Percentiles rank a stretch among this genome's conserved stretches.
Evolutionary conservation across 2,888 invertebrate species (phyloP).

Genomic region (Philaethria dido): DNA sequence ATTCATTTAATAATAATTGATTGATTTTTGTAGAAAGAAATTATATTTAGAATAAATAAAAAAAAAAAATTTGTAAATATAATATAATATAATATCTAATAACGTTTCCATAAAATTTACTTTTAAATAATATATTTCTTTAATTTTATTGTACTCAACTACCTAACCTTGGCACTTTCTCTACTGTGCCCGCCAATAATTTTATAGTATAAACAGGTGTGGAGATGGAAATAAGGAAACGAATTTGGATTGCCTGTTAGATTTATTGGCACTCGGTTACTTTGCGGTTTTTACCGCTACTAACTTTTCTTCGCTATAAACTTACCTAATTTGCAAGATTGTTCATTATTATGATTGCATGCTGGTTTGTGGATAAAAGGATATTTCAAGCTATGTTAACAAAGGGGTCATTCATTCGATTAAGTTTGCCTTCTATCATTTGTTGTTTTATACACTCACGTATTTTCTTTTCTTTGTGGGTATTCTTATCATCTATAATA

Average conservation of each 20-base stretch:
- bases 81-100: too few relatives aligned
- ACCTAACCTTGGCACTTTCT: conserved; percentile 18
- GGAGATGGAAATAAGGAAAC: conserved; percentile 70
- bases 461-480: background rate
- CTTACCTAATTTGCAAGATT: conserved; percentile 44
- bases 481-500: background rate
- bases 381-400: conserved; percentile 27
- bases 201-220: conserved; percentile 54
- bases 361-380: conserved; percentile 28
- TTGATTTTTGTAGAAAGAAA: too few relatives aligned
- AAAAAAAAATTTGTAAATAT: too few relatives aligned
- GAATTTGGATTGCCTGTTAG: conserved; percentile 52
- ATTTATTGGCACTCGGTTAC: conserved; percentile 63
- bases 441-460: background rate
- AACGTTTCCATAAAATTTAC: too few relatives aligned
- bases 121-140: background rate
- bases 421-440: background rate
- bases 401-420: conserved; percentile 14
- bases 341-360: conserved; percentile 41
- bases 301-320: conserved; percentile 43
- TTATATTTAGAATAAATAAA: too few relatives aligned
- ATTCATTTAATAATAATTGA: too few relatives aligned
- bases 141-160: background rate
- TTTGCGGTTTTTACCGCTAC: conserved; percentile 48
- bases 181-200: conserved; percentile 43